Conservation (phyloP, 2,888 invertebrate genomes). For the Trichopoda pennipes region DNA sequence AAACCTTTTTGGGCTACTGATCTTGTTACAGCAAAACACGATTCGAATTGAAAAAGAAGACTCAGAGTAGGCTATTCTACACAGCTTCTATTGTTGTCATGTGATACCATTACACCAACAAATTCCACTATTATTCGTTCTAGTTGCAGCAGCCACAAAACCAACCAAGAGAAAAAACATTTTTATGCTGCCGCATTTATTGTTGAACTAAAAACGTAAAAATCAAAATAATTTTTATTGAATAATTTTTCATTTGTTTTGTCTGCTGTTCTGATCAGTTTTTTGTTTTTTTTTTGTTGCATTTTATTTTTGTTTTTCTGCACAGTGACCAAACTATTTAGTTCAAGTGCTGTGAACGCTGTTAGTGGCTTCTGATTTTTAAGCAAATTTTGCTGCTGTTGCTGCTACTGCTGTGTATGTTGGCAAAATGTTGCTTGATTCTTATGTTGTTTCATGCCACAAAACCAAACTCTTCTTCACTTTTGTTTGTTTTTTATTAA, state of each 20-base stretch:
- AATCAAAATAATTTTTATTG: constrained; percentile 78
- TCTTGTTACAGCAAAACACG: constrained; percentile 46
- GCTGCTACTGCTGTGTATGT: too few species aligned
- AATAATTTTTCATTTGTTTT: constrained; percentile 80
- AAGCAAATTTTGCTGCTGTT: constrained; percentile 33
- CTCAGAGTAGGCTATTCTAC: constrained; percentile 37
- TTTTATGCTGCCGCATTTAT: constrained; percentile 36
- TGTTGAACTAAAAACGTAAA: constrained; percentile 65
- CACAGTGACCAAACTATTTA: constrained; percentile 58
- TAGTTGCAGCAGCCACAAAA: constrained; percentile 33
- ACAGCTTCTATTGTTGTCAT: constrained; percentile 64
- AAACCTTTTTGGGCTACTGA: constrained; percentile 44
- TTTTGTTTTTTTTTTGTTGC: constrained; percentile 36
- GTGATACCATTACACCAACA: constrained; percentile 62
- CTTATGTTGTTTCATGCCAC: constrained; percentile 22
- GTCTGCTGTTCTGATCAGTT: constrained; percentile 25
- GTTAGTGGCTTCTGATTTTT: constrained; percentile 52
- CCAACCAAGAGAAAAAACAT: not conserved
- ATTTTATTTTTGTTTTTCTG: constrained; percentile 22
- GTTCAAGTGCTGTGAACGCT: constrained; percentile 72
- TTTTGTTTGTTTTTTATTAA: constrained; percentile 59
- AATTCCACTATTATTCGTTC: constrained; percentile 41
- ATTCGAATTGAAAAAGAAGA: constrained; percentile 9
- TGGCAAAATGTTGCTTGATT: constrained; percentile 39
- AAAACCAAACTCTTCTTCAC: not conserved